Evolutionary conservation across 2,113 vertebrate genomes (phyloP).

Genomic region (Eubucco bourcierii): DNA sequence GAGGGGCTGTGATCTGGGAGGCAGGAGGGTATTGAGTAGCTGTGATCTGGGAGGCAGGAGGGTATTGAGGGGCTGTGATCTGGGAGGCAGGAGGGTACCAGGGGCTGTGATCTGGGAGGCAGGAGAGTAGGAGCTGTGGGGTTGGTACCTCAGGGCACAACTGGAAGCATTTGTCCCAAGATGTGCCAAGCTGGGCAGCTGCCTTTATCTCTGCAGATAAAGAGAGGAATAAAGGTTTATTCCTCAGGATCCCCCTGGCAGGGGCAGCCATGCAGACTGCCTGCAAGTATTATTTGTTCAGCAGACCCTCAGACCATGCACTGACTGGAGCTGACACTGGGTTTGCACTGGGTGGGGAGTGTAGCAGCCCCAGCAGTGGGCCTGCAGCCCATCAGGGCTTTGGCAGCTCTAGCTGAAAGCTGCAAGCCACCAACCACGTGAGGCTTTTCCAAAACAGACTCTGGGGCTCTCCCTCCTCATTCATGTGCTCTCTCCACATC

Average conservation of each 20-base stretch:
- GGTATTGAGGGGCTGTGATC: too few relatives aligned
- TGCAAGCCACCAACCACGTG: fast-evolving
- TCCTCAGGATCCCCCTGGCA: neutral
- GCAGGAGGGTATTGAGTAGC: too few relatives aligned
- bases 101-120: too few relatives aligned
- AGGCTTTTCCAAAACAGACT: neutral
- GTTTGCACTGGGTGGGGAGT: neutral
- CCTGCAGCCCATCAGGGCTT: neutral
- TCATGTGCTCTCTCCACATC: fast-evolving
- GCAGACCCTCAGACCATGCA: fast-evolving
- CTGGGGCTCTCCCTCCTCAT: neutral
- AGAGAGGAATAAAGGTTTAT: neutral
- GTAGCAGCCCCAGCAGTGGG: neutral
- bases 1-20: too few relatives aligned
- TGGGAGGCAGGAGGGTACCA: neutral
- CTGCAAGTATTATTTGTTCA: neutral
- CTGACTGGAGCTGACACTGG: neutral
- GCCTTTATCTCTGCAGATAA: neutral
- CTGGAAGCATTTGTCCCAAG: neutral
- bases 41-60: too few relatives aligned
- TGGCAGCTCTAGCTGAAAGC: neutral
- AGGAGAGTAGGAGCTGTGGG: neutral
- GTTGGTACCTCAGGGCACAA: neutral
- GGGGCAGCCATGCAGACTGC: neutral
- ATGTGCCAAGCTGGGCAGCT: neutral